Evolutionary conservation across 2,113 vertebrate species (phyloP).

Genomic region (Tachysurus vachellii): DNA sequence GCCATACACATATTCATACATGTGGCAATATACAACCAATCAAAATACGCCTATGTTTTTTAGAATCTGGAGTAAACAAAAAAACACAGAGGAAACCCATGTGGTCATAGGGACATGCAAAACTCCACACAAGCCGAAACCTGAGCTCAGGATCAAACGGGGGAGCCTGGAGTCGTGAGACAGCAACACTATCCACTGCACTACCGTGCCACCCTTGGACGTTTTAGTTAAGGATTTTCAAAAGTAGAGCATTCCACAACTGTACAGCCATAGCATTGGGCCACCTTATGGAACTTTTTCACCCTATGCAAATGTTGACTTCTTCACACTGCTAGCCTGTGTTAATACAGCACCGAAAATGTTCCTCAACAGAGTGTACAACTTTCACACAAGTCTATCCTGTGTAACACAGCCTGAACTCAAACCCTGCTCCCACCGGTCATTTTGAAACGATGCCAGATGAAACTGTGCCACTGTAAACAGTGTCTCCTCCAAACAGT

Average conservation of each 20-base stretch:
- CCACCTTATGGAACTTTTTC: neutral
- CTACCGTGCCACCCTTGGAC: neutral
- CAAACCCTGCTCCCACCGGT: neutral
- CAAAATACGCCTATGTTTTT: neutral
- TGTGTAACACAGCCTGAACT: neutral
- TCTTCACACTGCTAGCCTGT: neutral
- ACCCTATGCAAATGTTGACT: neutral
- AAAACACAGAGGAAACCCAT: neutral
- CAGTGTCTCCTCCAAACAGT: slow-evolving; percentile 19
- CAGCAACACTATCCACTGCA: neutral
- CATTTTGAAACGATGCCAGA: neutral
- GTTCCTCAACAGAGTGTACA: neutral
- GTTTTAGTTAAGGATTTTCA: neutral
- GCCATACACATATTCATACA: no score
- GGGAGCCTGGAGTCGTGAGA: neutral
- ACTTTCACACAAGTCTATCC: neutral
- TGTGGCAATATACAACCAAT: neutral
- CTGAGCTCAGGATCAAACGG: neutral
- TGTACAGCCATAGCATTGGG: neutral
- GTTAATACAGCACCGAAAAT: neutral
- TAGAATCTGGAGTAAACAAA: neutral
- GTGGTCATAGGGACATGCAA: neutral
- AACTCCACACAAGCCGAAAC: neutral
- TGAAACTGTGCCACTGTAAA: slow-evolving; percentile 20
- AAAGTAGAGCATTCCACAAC: neutral